A percentile compares a stretch with the other conserved stretches of the same genome.
Conservation (phyloP, 2,113 vertebrate genomes). For the Seriola quinqueradiata region DNA sequence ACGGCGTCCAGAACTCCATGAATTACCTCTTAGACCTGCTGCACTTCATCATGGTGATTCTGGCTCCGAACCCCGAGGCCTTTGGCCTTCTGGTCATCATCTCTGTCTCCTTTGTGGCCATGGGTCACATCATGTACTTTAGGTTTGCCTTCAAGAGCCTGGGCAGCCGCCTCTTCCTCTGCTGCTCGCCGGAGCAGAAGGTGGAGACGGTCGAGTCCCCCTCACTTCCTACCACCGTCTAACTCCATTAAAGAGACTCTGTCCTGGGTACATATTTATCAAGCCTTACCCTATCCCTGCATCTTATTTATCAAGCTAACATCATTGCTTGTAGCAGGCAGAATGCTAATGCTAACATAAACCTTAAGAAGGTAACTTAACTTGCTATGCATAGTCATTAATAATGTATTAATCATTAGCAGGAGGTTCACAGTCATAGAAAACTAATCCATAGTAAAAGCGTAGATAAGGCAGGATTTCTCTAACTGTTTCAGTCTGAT, state of each 20-base stretch:
- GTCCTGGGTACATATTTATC: conserved; percentile 55
- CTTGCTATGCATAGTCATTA: conserved; percentile 26
- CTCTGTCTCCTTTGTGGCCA: conserved; percentile 96
- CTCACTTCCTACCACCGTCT: conserved; percentile 80
- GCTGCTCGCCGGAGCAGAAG: conserved; percentile 86
- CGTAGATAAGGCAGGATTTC: conserved; percentile 28
- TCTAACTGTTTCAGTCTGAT: conserved; percentile 3
- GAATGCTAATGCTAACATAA: conserved; percentile 31
- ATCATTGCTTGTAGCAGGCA: conserved; percentile 58
- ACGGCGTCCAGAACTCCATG: conserved; percentile 99
- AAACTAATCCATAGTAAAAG: conserved; percentile 12
- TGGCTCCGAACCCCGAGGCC: conserved; percentile 96
- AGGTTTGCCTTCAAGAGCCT: conserved; percentile 93
- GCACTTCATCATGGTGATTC: conserved; percentile 99
- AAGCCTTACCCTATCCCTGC: conserved; percentile 36
- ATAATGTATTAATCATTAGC: conserved; percentile 46
- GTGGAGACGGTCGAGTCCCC: conserved; percentile 63
- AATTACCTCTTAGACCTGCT: conserved; percentile 98
- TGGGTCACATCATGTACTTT: conserved; percentile 98
- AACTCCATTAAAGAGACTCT: conserved; percentile 66
- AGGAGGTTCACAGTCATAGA: conserved; percentile 18
- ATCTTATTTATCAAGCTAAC: conserved; percentile 59
- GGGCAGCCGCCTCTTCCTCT: conserved; percentile 89
- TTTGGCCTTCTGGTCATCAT: conserved; percentile 97
- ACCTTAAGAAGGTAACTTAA: conserved; percentile 32